A percentile compares a stretch with the other conserved stretches of the same genome.
These are phyloP conservation scores for Argopecten irradians DNA, from an alignment of 1,140 invertebrate species.

Conservation along the genomic window DNA sequence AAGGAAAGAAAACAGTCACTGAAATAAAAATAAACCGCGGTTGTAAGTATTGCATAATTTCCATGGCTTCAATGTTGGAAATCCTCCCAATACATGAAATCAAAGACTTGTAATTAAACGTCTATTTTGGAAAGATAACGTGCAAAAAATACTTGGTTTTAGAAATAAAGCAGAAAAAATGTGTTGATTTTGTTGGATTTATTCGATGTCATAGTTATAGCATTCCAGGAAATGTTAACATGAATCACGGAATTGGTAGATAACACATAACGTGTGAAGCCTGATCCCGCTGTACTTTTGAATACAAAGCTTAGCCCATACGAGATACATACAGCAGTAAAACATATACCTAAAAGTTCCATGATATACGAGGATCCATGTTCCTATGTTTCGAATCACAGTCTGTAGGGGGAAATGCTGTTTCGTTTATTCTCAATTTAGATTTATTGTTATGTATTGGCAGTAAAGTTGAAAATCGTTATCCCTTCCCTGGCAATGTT, in stretches of 20 bases:
- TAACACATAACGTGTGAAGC: not conserved
- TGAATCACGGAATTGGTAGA: not conserved
- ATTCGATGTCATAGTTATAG: not conserved
- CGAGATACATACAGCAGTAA: not conserved
- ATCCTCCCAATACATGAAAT: not conserved
- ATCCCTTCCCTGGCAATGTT: not conserved
- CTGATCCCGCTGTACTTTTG: not conserved
- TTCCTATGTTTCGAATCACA: not conserved
- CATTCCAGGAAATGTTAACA: not conserved
- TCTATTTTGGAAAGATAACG: not conserved
- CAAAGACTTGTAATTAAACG: not conserved
- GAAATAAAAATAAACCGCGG: not conserved
- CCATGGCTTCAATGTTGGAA: not conserved
- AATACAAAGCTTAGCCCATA: too few species aligned
- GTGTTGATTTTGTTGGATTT: not conserved
- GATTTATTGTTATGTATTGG: constrained; percentile 10
- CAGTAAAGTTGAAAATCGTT: constrained; percentile 10
- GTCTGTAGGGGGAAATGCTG: not conserved
- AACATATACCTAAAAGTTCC: not conserved
- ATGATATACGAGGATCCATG: not conserved
- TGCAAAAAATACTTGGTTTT: not conserved
- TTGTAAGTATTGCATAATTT: not conserved
- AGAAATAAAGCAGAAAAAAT: not conserved
- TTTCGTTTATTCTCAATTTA: not conserved
- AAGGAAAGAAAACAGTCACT: too few species aligned